Evolutionary conservation across 2,888 invertebrate genomes (phyloP), one percentile per base, ranked within the genome.

Genomic region (Gastrophysa polygoni): DNA sequence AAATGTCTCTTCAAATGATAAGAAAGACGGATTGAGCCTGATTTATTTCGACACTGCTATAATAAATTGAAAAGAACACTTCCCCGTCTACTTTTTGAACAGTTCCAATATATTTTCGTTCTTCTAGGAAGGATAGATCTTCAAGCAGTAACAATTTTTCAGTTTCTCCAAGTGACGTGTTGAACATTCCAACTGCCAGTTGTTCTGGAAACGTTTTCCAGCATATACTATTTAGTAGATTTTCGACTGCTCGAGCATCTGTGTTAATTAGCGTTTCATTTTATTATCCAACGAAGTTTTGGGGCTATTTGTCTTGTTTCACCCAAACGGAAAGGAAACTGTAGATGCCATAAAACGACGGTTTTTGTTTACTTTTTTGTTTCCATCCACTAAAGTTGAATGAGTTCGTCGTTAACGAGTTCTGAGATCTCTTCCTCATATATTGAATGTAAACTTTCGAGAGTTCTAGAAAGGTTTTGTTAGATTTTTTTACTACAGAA

Each of bases 361-460:
- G 59, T 65, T 63, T 67, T 56, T 67, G 63, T 65, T 65, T 59
- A 46, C 64, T 64, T 64, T 63, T 63, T 63, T 51, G 56, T 59
- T 67, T 48, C 59, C 59, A 46, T 61, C 51, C 61, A 57, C 51
- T 61, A 34, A 58, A 64, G 64, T 68, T 66, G 64, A 68, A 68
- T 64, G 59, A 66, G 63, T 66, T 68, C 59, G 50, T 16, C 57
- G 58, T 63, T 65, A 67, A 68, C 65, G 66, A 68, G 68, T 61
- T 66, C 48, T 17, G 63, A 54, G 57, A 61, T 66, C 61, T 66
- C 66, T 66, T 66, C 61, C 61, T 59, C 61, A 57, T 60, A 47
- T 57, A 54, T 46, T 52, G 38, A 57, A 61, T 49, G 58, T 20
- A 55, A 63, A 57, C 50, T 61, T 60, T 54, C 44, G 50, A 50